A percentile compares a stretch with the other conserved stretches of the same genome.
Evolutionary conservation across 2,888 invertebrate species (phyloP).

Genomic region (Amitus sp.): DNA sequence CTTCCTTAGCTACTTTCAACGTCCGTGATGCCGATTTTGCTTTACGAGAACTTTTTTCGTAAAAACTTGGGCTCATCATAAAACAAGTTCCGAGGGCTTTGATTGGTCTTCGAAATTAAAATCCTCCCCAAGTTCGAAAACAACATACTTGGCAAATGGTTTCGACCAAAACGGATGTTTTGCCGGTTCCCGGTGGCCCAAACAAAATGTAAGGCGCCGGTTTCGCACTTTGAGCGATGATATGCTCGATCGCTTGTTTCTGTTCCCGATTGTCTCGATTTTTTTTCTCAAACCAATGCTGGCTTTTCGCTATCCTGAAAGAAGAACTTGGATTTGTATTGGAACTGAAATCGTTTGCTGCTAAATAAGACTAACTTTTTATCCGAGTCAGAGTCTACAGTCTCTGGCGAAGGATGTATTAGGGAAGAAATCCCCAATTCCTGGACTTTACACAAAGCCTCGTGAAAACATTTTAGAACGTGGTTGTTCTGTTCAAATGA

Average conservation of each 20-base stretch:
- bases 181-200: constrained; percentile 66
- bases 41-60: too few species aligned
- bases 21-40: too few species aligned
- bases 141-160: constrained; percentile 26
- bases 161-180: constrained; percentile 34
- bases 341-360: too few species aligned
- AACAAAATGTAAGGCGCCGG: constrained; percentile 83
- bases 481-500: constrained; percentile 36
- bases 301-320: too few species aligned
- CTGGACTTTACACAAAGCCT: constrained; percentile 24
- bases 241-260: constrained; percentile 74
- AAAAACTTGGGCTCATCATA: too few species aligned
- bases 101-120: too few species aligned
- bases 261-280: constrained; percentile 72
- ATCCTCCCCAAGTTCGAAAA: too few species aligned
- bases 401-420: not conserved
- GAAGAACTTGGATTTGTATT: too few species aligned
- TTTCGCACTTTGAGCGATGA: constrained; percentile 71
- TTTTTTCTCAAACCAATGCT: constrained; percentile 55
- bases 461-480: constrained; percentile 37
- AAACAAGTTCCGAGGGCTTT: too few species aligned
- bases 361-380: too few species aligned
- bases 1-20: too few species aligned
- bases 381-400: too few species aligned
- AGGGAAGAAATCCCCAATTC: not conserved